phyloP scores from a whole-genome alignment of 2,113 vertebrate species.

The Ceuthmochares aereus region DNA sequence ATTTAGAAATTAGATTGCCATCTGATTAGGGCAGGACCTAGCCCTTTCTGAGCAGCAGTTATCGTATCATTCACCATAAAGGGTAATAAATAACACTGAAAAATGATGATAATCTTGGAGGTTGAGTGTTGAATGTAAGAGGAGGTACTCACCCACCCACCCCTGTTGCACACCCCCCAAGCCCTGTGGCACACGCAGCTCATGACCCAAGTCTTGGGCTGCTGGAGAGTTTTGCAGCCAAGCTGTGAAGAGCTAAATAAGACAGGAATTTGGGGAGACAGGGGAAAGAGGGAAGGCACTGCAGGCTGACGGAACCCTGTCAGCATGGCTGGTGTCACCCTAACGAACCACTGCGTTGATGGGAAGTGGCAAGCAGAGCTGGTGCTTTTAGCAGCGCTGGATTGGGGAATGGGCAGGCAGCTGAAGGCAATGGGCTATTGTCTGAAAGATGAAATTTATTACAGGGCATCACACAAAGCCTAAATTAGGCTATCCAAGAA shows the following conservation, averaged over 20 bases:
- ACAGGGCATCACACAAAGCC: constrained; percentile 22
- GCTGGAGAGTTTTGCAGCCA: neutral
- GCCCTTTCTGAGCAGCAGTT: neutral
- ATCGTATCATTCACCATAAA: neutral
- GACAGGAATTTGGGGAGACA: neutral
- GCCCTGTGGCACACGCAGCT: rapidly evolving
- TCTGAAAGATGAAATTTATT: constrained; percentile 39
- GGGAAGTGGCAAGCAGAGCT: neutral
- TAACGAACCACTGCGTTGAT: neutral
- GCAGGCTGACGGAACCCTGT: neutral
- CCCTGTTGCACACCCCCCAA: no score
- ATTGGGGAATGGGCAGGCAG: constrained; percentile 14
- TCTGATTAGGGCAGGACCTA: neutral
- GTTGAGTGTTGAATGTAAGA: neutral
- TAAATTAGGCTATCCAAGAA: constrained; percentile 36
- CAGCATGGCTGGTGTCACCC: neutral
- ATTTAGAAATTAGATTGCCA: neutral
- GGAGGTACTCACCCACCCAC: no score
- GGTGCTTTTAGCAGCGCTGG: neutral
- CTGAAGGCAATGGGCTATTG: neutral
- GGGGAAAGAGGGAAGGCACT: neutral
- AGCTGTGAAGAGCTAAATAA: neutral
- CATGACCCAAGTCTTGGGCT: rapidly evolving
- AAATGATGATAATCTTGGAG: neutral
- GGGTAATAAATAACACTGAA: neutral